Conservation (phyloP, 2,797 vertebrate species). For the Myotis daubentonii region DNA sequence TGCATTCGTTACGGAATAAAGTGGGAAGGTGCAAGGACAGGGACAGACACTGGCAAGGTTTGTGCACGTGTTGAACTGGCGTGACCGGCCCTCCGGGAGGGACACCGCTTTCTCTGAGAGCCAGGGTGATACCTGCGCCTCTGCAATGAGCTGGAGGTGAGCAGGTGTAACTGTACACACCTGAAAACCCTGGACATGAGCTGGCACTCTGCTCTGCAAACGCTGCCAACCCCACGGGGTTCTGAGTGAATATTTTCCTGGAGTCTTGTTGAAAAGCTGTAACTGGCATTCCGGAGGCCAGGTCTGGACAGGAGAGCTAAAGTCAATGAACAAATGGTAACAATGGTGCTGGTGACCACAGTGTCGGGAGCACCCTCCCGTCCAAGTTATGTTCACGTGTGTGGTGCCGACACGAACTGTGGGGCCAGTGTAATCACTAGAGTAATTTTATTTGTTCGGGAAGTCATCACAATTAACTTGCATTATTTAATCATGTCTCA, state of each 20-base stretch:
- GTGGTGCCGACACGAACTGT: background rate
- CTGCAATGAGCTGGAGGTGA: background rate
- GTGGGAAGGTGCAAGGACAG: background rate
- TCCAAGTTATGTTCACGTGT: fast-evolving
- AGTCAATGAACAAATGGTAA: background rate
- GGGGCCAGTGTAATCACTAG: background rate
- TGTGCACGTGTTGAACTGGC: background rate
- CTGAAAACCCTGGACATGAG: background rate
- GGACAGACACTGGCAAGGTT: background rate
- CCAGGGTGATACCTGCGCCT: background rate
- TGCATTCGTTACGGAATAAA: background rate
- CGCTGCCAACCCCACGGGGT: background rate
- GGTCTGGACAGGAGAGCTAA: background rate
- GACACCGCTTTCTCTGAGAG: background rate
- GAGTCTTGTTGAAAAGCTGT: background rate
- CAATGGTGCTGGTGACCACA: background rate
- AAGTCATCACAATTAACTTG: background rate
- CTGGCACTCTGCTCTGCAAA: background rate
- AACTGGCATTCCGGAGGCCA: background rate
- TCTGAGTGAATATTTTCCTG: background rate
- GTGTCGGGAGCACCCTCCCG: background rate
- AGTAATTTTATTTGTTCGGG: background rate
- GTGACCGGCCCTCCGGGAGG: background rate
- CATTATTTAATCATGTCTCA: background rate
- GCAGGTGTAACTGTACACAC: background rate